Evolutionary conservation across 2,113 vertebrate species (phyloP).

Genomic region (Acrocephalus kingi): DNA sequence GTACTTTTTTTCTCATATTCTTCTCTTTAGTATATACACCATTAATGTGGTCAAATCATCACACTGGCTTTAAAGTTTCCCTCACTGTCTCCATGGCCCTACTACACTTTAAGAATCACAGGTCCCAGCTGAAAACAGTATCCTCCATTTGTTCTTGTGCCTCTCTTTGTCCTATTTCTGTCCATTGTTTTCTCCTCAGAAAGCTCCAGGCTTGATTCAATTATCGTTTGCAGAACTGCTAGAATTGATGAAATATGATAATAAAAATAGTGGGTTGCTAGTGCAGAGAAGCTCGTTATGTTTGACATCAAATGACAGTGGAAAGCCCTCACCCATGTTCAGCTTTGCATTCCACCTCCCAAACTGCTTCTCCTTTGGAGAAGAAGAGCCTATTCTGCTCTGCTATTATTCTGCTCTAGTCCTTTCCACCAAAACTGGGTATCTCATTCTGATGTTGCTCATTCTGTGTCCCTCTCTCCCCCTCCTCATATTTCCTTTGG

Average conservation of each 20-base stretch:
- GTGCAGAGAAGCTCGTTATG: neutral
- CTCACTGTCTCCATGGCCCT: neutral
- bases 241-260: neutral
- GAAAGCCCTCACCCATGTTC: neutral
- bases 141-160: neutral
- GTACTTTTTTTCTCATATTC: neutral
- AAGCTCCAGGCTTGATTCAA: neutral
- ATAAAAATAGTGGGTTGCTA: neutral
- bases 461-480: neutral
- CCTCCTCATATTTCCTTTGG: rapidly evolving
- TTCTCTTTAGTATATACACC: neutral
- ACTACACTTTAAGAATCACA: neutral
- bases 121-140: neutral
- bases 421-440: neutral
- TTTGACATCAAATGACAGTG: neutral
- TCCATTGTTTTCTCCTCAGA: neutral
- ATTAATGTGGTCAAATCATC: neutral
- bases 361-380: neutral
- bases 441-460: neutral
- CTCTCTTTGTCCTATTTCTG: neutral
- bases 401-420: neutral
- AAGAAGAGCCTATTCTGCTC: neutral
- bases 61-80: neutral
- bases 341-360: neutral
- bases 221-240: neutral